Base-by-base conservation (phyloP, 2,888 invertebrate species). In the Melieria omissa region DNA sequence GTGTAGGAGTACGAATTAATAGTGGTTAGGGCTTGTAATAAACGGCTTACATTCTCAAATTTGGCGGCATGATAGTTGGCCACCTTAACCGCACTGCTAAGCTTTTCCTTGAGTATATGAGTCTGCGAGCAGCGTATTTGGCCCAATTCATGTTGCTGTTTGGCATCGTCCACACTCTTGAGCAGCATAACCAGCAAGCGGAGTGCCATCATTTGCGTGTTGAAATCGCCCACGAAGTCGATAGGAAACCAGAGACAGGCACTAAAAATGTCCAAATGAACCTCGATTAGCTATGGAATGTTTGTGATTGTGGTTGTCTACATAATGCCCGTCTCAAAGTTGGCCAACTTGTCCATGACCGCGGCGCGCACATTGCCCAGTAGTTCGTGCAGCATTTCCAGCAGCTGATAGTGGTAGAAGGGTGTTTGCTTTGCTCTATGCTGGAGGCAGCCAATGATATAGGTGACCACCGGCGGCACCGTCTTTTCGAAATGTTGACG, bases 191-290 rank as follows among this genome's bases (percentile, higher is more conserved):
- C 72, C 58, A 80, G 71, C 47, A 80, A 65, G 42, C 76, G 75
- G 1, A 81, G 69, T 6, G 76, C 75, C 44, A 77, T 42, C 54
- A 76, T 71, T 69, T 81, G 80, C 0, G 79, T 79, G 62, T 80
- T 81, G 46, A 77, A 80, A 62, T 81, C 79, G 3, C 78, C 79
- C 16, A 76, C 80, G 29, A 78, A 73, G 46, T 77, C 76, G 64
- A 80, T 73, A 29, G 80, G 78, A 63, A 72, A 70, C 81, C 81
- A 81, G 52, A 81, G 65, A n/a, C 76, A 77, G 45, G 74, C 74
- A 5, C 80, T 80, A 57, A 52, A 74, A 60, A 29, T 45, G n/a
- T 12, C 3, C 29, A 29, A 29, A 29, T 29, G 29, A 29, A 29
- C 29, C 29, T 60, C 1, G 8, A 8, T 1, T 16, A n/a, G 9